Conservation (phyloP, 2,888 invertebrate species). For the Boloria selene region DNA sequence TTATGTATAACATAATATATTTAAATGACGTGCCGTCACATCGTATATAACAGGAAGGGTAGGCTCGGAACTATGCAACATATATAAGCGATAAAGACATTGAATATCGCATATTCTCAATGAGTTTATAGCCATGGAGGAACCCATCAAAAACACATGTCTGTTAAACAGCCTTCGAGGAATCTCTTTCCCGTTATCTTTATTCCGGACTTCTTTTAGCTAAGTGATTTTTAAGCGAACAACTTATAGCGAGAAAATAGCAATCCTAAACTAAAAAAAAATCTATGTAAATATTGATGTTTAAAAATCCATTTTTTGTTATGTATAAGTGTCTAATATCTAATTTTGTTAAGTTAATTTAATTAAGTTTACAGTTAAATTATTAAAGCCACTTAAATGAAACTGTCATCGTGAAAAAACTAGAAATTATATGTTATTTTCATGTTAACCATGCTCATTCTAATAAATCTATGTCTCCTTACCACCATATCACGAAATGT, state of each 20-base stretch:
- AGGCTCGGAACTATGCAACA: background rate
- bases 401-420: no score
- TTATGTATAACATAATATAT: background rate
- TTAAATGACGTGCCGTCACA: background rate
- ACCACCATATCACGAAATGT: no score
- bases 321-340: no score
- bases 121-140: conserved; percentile 22
- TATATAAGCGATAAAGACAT: conserved; percentile 17
- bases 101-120: conserved; percentile 12
- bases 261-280: background rate
- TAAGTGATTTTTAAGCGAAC: conserved; percentile 21
- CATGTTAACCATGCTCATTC: no score
- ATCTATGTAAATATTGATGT: background rate
- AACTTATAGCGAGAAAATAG: conserved; percentile 14
- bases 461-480: no score
- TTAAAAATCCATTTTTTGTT: no score
- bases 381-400: no score
- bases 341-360: no score
- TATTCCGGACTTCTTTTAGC: conserved; percentile 39
- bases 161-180: conserved; percentile 34
- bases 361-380: no score
- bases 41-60: background rate
- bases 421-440: no score
- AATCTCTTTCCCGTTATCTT: conserved; percentile 49
- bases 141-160: conserved; percentile 42